These are phyloP conservation scores for Percina caprodes DNA, from an alignment of 2,113 vertebrate species.

Conservation along the genomic window DNA sequence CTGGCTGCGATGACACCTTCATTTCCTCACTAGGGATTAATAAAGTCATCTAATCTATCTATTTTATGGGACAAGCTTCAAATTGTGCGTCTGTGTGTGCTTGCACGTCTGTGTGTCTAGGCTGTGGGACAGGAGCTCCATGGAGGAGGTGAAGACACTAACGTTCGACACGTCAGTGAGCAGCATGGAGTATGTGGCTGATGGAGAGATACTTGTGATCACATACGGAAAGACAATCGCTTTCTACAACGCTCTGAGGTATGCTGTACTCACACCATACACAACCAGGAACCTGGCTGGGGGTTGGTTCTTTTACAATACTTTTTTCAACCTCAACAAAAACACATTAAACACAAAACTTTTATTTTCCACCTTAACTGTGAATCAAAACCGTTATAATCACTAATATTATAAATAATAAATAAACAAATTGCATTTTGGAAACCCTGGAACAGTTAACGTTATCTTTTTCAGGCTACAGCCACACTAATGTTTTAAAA, in stretches of 20 bases:
- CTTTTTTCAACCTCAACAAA: too few relatives aligned
- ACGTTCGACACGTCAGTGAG: constrained; percentile 92
- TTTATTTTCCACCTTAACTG: too few relatives aligned
- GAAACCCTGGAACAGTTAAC: background rate
- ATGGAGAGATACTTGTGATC: constrained; percentile 94
- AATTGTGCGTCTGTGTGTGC: background rate
- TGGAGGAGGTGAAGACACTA: constrained; percentile 91
- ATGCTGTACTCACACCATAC: background rate
- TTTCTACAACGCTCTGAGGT: constrained; percentile 96
- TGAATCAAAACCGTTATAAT: too few relatives aligned
- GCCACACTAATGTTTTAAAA: too few relatives aligned
- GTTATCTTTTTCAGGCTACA: background rate
- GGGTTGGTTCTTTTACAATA: too few relatives aligned
- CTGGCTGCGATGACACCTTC: too few relatives aligned
- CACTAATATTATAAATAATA: too few relatives aligned
- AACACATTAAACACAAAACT: too few relatives aligned
- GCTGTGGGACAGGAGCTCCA: constrained; percentile 93
- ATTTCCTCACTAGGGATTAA: too few relatives aligned
- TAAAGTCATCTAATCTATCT: too few relatives aligned
- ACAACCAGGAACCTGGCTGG: background rate
- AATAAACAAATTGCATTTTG: too few relatives aligned
- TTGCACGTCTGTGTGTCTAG: constrained; percentile 72
- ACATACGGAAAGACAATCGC: constrained; percentile 96
- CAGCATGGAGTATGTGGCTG: constrained; percentile 97
- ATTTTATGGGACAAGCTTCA: too few relatives aligned